Base-by-base conservation (phyloP, 2,797 vertebrate genomes). In the Glyptemys insculpta region DNA sequence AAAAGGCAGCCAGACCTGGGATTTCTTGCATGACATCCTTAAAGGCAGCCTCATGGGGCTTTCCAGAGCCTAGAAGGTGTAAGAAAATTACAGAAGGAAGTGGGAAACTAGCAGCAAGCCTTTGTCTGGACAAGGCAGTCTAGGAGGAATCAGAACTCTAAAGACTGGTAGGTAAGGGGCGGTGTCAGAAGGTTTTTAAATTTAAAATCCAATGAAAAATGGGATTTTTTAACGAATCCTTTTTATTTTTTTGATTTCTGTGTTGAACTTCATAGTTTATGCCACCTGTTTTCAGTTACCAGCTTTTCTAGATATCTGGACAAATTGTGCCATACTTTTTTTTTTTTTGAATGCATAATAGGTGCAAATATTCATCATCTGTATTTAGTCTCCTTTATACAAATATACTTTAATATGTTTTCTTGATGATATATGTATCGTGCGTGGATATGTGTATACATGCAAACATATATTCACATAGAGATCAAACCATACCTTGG, bases 71-170 rank as follows among this genome's bases (percentile, higher is more conserved):
- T 6, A 62, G 88, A 85, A 91, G 1, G 1, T 54, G 8, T 82
- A 37, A 76, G 23, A 88, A 62, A 12, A 2, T 78, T 47, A 85
- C 12, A 34, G 78, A 82, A 6, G 41, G 8, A 62, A 18, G n/a
- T n/a, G 31, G 8, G 44, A 50, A 34, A 83, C 34, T 83, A 80
- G 27, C 41, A 15, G 49, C 3, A 87, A 89, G 1, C 0, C 19
- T 91, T 85, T 82, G 81, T 7, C 54, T 74, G 49, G 1, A 1
- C 14, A 76, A 92, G 65, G 59, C 3, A 34, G 16, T 21, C 79
- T 84, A 4, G 87, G 44, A 86, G 25, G 81, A 29, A 88, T 14
- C 44, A 88, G 44, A 90, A 85, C 49, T 89, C 83, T 54, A 62
- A 54, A 59, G 41, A 59, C 6, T 37, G 21, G 12, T 18, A 21